Percentiles rank a stretch among this genome's conserved stretches.
Evolutionary conservation across 2,113 vertebrate genomes (phyloP).

Genomic region (Brachirus orientalis): DNA sequence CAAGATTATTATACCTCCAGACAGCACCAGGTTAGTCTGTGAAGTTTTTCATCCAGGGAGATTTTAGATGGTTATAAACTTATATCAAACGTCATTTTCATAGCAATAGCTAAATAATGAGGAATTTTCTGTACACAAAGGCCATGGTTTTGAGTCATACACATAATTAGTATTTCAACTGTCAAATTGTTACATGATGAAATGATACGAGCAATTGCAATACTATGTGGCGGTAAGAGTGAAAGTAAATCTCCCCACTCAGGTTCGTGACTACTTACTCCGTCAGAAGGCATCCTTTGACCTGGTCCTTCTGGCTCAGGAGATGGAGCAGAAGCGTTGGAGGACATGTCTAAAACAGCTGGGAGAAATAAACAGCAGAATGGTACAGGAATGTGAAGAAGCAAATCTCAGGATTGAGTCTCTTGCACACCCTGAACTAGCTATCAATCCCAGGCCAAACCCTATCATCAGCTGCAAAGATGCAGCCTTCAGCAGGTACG

Average conservation of each 20-base stretch:
- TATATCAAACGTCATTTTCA: too few species aligned
- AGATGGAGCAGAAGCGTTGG: conserved; percentile 85
- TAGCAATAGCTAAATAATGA: too few species aligned
- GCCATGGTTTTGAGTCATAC: too few species aligned
- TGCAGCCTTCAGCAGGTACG: conserved; percentile 84
- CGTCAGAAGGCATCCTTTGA: conserved; percentile 92
- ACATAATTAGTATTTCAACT: too few species aligned
- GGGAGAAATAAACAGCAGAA: conserved; percentile 72
- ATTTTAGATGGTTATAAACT: too few species aligned
- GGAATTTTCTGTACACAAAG: too few species aligned
- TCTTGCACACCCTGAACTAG: conserved; percentile 77
- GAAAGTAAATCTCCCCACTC: background rate
- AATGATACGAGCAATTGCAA: too few species aligned
- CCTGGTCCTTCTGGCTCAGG: conserved; percentile 85
- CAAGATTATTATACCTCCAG: conserved; percentile 83
- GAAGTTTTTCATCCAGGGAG: too few species aligned
- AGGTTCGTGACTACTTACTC: conserved; percentile 86
- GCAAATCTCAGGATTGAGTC: conserved; percentile 73
- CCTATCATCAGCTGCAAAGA: conserved; percentile 84
- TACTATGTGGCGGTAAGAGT: background rate
- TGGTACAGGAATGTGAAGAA: conserved; percentile 69
- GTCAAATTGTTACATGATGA: too few species aligned
- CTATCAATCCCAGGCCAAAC: conserved; percentile 71
- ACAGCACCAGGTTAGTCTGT: conserved; percentile 79
- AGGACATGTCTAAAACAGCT: conserved; percentile 76